Conservation (phyloP, 1,140 invertebrate species). For the Pseudobourletiella spinata region DNA sequence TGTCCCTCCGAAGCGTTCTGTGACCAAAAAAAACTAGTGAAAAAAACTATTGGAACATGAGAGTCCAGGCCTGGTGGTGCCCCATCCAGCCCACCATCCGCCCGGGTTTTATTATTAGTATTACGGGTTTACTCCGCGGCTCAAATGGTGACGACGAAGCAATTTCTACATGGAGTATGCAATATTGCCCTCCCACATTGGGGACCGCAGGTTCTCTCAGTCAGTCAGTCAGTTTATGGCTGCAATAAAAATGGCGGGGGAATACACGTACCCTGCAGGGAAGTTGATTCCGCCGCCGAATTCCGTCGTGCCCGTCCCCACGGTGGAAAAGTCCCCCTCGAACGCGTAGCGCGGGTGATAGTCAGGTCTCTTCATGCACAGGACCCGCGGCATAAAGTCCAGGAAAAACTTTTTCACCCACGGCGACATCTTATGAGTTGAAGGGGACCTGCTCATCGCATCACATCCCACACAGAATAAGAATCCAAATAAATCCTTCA, state of each 20-base stretch:
- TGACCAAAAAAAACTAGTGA: slow-evolving; percentile 6
- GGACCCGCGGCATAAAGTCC: slow-evolving; percentile 73
- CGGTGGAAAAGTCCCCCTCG: slow-evolving; percentile 50
- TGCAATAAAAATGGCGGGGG: too few species aligned
- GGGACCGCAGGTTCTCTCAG: too few species aligned
- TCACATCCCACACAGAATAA: not conserved
- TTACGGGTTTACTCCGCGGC: too few species aligned
- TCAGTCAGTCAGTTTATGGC: too few species aligned
- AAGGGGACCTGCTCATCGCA: slow-evolving; percentile 85
- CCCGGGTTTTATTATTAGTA: too few species aligned
- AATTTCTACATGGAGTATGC: too few species aligned
- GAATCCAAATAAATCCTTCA: not conserved
- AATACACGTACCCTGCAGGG: slow-evolving; percentile 23
- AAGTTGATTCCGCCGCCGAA: slow-evolving; percentile 29
- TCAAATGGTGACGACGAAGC: too few species aligned
- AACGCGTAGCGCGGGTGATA: slow-evolving; percentile 67
- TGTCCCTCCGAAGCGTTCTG: slow-evolving; percentile 29
- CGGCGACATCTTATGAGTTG: slow-evolving; percentile 91
- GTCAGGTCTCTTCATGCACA: slow-evolving; percentile 79
- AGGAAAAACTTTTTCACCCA: slow-evolving; percentile 77
- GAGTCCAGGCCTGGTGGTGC: too few species aligned
- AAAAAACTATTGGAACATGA: too few species aligned
- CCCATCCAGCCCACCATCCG: too few species aligned
- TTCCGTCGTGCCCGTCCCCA: not conserved
- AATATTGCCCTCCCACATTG: too few species aligned